A percentile compares a stretch with the other conserved stretches of the same genome.
Conservation (phyloP, 2,888 invertebrate genomes). For the Branchipolynoe longqiensis region DNA sequence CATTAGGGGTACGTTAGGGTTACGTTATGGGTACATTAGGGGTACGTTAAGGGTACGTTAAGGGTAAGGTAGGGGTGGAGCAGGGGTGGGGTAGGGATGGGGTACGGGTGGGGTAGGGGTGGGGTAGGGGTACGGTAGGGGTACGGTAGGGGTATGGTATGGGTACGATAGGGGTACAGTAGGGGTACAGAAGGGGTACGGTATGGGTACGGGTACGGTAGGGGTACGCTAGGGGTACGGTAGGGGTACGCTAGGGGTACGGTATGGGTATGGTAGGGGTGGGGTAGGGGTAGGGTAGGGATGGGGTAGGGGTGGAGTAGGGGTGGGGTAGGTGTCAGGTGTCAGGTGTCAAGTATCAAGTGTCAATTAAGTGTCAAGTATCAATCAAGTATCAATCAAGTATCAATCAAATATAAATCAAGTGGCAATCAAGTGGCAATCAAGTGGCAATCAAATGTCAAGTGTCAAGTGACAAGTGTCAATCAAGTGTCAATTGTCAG, state of each 20-base stretch:
- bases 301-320: not conserved
- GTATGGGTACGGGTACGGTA: not conserved
- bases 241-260: not conserved
- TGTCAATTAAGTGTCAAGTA: too few species aligned
- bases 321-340: not conserved
- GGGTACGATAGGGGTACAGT: not conserved
- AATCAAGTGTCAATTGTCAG: too few species aligned
- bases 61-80: not conserved
- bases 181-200: not conserved
- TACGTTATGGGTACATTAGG: not conserved
- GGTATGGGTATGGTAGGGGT: not conserved
- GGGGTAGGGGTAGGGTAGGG: not conserved
- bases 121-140: not conserved
- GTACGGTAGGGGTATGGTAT: not conserved
- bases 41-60: not conserved
- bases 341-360: too few species aligned
- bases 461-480: too few species aligned
- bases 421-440: too few species aligned
- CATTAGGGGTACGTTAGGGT: not conserved
- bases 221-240: not conserved
- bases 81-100: not conserved
- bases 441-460: too few species aligned
- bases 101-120: not conserved
- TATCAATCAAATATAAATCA: too few species aligned
- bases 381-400: too few species aligned